phyloP scores from a whole-genome alignment of 2,888 invertebrate species.

The Pantelozetes paolii region DNA sequence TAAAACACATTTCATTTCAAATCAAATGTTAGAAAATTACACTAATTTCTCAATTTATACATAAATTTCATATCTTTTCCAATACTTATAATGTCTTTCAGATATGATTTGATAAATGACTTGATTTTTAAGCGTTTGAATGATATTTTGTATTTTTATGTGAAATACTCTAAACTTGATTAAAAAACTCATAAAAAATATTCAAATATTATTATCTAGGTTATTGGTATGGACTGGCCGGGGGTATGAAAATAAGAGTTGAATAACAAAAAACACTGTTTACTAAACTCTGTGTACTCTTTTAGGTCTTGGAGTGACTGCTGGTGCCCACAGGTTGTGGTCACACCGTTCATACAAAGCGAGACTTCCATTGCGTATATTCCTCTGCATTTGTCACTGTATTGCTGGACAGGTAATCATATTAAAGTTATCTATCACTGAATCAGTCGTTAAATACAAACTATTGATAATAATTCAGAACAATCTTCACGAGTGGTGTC shows the following conservation, averaged over 20 bases:
- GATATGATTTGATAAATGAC: too few species aligned
- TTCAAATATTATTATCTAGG: slow-evolving; percentile 12
- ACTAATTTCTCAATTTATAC: too few species aligned
- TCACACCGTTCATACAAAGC: slow-evolving; percentile 89
- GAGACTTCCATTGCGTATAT: slow-evolving; percentile 69
- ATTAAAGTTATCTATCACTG: background rate
- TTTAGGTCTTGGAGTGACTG: slow-evolving; percentile 79
- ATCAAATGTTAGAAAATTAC: too few species aligned
- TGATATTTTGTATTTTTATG: slow-evolving; percentile 50
- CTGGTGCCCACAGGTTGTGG: slow-evolving; percentile 92
- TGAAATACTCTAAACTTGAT: slow-evolving; percentile 1
- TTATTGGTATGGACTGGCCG: slow-evolving; percentile 33
- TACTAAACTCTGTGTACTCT: slow-evolving; percentile 48
- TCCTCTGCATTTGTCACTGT: slow-evolving; percentile 74
- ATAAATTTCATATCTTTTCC: too few species aligned
- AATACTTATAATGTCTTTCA: too few species aligned
- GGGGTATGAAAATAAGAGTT: background rate
- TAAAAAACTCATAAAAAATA: background rate
- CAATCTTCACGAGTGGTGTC: slow-evolving; percentile 53
- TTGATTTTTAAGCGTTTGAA: too few species aligned
- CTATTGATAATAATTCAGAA: slow-evolving; percentile 49
- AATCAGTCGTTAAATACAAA: background rate
- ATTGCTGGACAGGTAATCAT: slow-evolving; percentile 74
- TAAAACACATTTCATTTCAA: too few species aligned
- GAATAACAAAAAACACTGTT: background rate